phyloP scores from a whole-genome alignment of 64 coral and sea anemone species.

The Dendronephthya gigantea region DNA sequence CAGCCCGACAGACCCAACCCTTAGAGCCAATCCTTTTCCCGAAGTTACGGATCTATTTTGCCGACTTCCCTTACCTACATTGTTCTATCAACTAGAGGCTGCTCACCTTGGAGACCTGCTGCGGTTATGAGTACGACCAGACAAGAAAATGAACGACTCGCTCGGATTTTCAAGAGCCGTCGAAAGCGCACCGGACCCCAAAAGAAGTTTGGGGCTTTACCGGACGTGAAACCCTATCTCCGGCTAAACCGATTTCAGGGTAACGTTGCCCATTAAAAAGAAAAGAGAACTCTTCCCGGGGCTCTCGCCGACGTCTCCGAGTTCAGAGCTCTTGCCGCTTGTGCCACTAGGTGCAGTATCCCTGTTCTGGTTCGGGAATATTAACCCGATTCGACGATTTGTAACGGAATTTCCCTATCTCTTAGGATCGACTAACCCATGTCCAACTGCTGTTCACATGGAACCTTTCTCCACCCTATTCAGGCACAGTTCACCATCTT shows the following conservation, averaged over 20 bases:
- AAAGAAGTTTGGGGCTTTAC: background rate
- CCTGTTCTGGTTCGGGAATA: conserved; percentile 21
- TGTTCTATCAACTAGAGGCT: conserved; percentile 5
- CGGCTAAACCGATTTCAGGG: background rate
- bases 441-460: background rate
- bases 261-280: background rate
- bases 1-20: conserved; percentile 3
- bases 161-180: conserved; percentile 2
- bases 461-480: no score
- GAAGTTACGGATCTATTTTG: conserved; percentile 14
- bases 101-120: conserved; percentile 16
- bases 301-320: background rate
- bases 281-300: conserved; percentile 10
- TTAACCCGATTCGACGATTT: background rate
- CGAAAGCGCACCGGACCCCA: background rate
- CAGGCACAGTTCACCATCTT: no score
- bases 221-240: background rate
- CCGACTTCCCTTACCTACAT: background rate
- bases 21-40: conserved; percentile 19
- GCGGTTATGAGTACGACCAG: conserved; percentile 9
- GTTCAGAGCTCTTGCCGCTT: background rate
- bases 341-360: conserved; percentile 9
- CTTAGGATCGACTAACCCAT: background rate
- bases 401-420: background rate
- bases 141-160: conserved; percentile 9